Percentiles rank a stretch among this genome's conserved stretches.
These are phyloP conservation scores for Falco biarmicus DNA, from an alignment of 2,797 vertebrate species.

Conservation along the genomic window DNA sequence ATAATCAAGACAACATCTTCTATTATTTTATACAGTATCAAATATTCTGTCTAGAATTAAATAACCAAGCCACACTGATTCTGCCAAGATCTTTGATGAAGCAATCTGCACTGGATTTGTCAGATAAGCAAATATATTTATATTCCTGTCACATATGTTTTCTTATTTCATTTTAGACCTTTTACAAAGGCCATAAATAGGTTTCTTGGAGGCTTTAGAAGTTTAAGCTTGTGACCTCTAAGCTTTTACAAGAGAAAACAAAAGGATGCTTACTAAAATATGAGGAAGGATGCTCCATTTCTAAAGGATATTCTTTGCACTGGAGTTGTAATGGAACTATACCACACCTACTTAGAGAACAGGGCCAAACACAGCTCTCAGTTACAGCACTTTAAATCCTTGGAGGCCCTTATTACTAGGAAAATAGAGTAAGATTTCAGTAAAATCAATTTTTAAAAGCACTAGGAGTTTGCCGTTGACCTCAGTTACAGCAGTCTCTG, in stretches of 20 bases:
- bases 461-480: conserved; percentile 72
- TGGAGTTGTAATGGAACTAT: conserved; percentile 39
- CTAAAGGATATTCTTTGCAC: conserved; percentile 43
- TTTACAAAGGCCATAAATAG: neutral
- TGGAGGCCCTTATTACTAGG: conserved; percentile 69
- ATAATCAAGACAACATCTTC: neutral
- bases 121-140: neutral
- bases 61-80: neutral
- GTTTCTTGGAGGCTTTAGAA: neutral
- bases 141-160: neutral
- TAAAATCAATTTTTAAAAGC: conserved; percentile 78
- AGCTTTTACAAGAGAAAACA: neutral
- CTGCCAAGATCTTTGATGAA: neutral
- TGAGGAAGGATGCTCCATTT: neutral
- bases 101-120: neutral
- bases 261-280: neutral
- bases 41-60: neutral
- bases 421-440: conserved; percentile 76
- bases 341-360: conserved; percentile 54
- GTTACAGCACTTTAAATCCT: conserved; percentile 64
- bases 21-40: neutral
- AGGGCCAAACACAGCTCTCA: conserved; percentile 36
- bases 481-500: conserved; percentile 69
- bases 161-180: neutral
- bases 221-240: neutral